Conservation (phyloP, 1,140 invertebrate genomes). For the Cydia strobilella region DNA sequence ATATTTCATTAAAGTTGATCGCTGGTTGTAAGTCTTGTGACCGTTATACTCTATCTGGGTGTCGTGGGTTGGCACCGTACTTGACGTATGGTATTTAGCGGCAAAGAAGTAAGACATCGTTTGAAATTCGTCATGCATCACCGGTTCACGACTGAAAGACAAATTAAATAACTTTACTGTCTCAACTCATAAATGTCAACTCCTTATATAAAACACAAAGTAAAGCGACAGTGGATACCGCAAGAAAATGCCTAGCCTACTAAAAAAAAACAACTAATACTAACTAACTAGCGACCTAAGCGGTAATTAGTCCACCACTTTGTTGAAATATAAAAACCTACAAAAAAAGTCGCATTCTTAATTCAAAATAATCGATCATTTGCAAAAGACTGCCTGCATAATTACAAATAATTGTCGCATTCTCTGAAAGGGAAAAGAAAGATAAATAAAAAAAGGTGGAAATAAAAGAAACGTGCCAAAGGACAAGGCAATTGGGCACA, state of each 20-base stretch:
- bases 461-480: conserved; percentile 72
- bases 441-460: conserved; percentile 57
- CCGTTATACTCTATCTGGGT: too few species aligned
- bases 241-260: not conserved
- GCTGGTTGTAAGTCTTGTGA: too few species aligned
- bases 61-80: not conserved
- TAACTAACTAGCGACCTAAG: not conserved
- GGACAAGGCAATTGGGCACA: conserved; percentile 69
- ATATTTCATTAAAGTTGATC: too few species aligned
- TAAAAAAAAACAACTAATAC: not conserved
- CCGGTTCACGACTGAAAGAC: conserved; percentile 50
- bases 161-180: conserved; percentile 2
- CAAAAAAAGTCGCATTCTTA: conserved; percentile 10
- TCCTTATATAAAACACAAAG: conserved; percentile 17
- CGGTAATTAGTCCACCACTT: not conserved
- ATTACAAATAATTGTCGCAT: conserved; percentile 54
- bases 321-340: not conserved
- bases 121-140: conserved; percentile 59
- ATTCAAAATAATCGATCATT: conserved; percentile 18
- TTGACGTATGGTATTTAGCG: conserved; percentile 4
- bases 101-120: not conserved
- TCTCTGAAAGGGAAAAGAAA: conserved; percentile 59
- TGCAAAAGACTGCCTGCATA: conserved; percentile 5
- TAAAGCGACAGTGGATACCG: conserved; percentile 1
- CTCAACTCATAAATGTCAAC: conserved; percentile 18